Conservation (phyloP, 35 echinoderm and acorn worm species). For the Hemicentrotus pulcherrimus region DNA sequence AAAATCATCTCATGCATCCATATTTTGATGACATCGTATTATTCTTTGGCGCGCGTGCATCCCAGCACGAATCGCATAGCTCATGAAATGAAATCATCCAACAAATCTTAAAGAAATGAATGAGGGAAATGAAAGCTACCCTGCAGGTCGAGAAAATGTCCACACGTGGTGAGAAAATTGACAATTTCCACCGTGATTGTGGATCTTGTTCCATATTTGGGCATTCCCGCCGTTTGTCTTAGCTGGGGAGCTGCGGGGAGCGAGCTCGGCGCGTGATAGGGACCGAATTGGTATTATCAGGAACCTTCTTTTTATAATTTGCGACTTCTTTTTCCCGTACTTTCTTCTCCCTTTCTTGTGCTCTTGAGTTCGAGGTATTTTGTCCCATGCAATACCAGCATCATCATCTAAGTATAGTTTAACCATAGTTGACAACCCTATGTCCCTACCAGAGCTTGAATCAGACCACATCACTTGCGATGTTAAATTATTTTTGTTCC, state of each 20-base stretch:
- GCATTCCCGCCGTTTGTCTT: not conserved
- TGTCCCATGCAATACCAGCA: no score
- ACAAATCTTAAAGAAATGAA: not conserved
- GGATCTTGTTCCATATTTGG: not conserved
- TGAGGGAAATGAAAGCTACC: not conserved
- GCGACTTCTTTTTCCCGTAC: not conserved
- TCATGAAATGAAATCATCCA: not conserved
- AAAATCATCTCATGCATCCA: no score
- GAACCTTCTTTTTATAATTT: not conserved
- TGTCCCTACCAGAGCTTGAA: no score
- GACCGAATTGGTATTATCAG: not conserved
- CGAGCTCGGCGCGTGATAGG: not conserved
- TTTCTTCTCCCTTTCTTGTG: not conserved
- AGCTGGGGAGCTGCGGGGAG: not conserved
- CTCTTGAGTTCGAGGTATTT: not conserved
- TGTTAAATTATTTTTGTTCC: no score
- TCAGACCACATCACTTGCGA: no score
- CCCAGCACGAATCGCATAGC: not conserved
- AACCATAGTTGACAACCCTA: no score
- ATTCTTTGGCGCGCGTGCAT: not conserved
- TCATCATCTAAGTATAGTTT: no score
- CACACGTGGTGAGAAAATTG: slow-evolving; percentile 21
- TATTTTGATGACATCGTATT: not conserved
- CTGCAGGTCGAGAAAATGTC: not conserved
- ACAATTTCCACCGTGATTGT: slow-evolving; percentile 8